phyloP scores from a whole-genome alignment of 2,888 invertebrate species.

The Ramazzottius varieornatus region DNA sequence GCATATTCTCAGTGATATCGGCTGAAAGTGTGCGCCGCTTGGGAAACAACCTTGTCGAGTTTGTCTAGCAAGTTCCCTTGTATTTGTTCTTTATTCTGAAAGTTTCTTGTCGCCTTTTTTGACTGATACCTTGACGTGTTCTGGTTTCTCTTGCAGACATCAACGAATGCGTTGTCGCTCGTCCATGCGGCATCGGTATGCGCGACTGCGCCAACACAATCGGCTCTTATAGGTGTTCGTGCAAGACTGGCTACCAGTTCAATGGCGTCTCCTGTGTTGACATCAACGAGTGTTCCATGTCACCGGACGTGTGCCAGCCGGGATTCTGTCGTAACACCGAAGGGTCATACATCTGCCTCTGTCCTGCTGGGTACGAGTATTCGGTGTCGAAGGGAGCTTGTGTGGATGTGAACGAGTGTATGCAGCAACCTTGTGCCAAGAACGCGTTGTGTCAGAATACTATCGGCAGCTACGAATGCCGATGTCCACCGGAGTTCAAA shows the following conservation, averaged over 20 bases:
- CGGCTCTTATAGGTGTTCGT: slow-evolving; percentile 37
- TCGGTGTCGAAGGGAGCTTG: not conserved
- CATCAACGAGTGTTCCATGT: slow-evolving; percentile 47
- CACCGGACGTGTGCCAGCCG: slow-evolving; percentile 54
- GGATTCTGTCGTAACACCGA: slow-evolving; percentile 22
- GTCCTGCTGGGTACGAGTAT: slow-evolving; percentile 38
- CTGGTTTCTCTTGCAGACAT: slow-evolving; percentile 30
- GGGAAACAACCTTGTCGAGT: no score
- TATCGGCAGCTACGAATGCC: slow-evolving; percentile 60
- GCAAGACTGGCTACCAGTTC: slow-evolving; percentile 59
- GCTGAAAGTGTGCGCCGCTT: no score
- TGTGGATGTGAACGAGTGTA: slow-evolving; percentile 25
- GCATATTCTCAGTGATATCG: no score
- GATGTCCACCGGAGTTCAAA: slow-evolving; percentile 34
- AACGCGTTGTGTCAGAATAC: slow-evolving; percentile 72
- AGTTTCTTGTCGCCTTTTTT: not conserved
- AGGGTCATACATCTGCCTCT: slow-evolving; percentile 35
- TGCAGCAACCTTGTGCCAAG: slow-evolving; percentile 21
- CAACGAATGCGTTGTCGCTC: slow-evolving; percentile 41
- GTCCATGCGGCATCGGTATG: not conserved
- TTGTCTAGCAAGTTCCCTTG: no score
- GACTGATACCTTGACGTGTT: slow-evolving; percentile 11
- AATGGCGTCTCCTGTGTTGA: slow-evolving; percentile 59
- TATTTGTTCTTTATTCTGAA: not conserved
- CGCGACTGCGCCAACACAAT: not conserved